phyloP scores from a whole-genome alignment of 2,888 invertebrate genomes.

The Hyppa rectilinea region DNA sequence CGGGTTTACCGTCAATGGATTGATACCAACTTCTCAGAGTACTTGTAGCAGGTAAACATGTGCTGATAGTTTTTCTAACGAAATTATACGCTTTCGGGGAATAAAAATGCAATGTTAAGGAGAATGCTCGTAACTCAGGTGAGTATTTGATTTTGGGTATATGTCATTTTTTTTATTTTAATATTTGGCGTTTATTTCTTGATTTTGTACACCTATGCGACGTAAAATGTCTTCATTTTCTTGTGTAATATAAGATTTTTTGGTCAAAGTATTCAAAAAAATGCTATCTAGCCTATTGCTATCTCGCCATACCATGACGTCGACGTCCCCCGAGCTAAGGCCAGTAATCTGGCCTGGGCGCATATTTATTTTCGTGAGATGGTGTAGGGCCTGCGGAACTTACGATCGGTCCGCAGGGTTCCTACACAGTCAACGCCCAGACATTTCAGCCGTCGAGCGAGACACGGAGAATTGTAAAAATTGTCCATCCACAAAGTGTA shows the following conservation, averaged over 20 bases:
- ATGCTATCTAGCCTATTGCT: too few relatives aligned
- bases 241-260: background rate
- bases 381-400: too few relatives aligned
- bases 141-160: slow-evolving; percentile 5
- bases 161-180: background rate
- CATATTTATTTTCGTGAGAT: too few relatives aligned
- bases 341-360: too few relatives aligned
- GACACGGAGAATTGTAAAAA: background rate
- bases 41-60: slow-evolving; percentile 1
- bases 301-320: too few relatives aligned
- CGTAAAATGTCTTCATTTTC: slow-evolving; percentile 1
- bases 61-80: slow-evolving; percentile 7
- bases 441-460: background rate
- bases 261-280: background rate
- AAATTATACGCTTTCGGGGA: slow-evolving; percentile 9
- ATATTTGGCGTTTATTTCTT: slow-evolving; percentile 7
- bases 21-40: slow-evolving; percentile 3
- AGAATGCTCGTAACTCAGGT: slow-evolving; percentile 1
- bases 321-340: too few relatives aligned
- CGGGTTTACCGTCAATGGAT: slow-evolving; percentile 7
- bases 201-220: slow-evolving; percentile 1
- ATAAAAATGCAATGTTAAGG: slow-evolving; percentile 15
- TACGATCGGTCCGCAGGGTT: background rate
- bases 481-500: background rate
- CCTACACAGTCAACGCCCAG: background rate